Conservation (phyloP, 2,113 vertebrate species). For the Bos taurus region DNA sequence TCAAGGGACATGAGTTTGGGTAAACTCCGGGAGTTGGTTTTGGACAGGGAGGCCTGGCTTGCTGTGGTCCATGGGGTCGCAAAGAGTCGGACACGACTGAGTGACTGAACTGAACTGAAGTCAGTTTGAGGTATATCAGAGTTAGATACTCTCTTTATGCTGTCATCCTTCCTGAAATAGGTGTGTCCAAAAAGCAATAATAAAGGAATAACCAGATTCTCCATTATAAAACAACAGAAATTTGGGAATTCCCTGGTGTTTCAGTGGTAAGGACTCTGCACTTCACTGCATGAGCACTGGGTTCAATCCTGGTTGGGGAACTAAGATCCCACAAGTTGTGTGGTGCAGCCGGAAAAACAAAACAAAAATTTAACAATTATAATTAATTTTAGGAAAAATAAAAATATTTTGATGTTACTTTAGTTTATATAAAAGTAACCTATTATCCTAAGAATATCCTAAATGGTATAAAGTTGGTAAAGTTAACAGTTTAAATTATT, state of each 20-base stretch:
- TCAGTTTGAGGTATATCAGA: not conserved
- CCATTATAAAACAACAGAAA: not conserved
- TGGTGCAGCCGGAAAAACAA: not conserved
- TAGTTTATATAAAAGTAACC: not conserved
- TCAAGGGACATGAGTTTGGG: not conserved
- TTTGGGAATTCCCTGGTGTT: not conserved
- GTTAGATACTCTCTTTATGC: not conserved
- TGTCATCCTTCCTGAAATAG: not conserved
- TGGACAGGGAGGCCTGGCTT: not conserved
- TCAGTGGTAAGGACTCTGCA: not conserved
- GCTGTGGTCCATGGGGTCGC: not conserved
- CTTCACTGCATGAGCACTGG: not conserved
- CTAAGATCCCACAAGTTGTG: not conserved
- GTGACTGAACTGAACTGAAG: not conserved
- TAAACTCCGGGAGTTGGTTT: not conserved
- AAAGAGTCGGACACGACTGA: not conserved
- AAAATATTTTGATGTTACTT: not conserved
- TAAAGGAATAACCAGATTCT: not conserved
- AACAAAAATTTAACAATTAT: not conserved
- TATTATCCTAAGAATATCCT: not conserved
- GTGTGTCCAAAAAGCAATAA: not conserved
- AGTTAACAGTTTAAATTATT: slow-evolving; percentile 18
- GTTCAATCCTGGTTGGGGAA: not conserved
- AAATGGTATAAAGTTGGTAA: not conserved
- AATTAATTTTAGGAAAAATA: not conserved